Conservation (phyloP, 2,113 vertebrate species). For the Morphnarchus princeps region DNA sequence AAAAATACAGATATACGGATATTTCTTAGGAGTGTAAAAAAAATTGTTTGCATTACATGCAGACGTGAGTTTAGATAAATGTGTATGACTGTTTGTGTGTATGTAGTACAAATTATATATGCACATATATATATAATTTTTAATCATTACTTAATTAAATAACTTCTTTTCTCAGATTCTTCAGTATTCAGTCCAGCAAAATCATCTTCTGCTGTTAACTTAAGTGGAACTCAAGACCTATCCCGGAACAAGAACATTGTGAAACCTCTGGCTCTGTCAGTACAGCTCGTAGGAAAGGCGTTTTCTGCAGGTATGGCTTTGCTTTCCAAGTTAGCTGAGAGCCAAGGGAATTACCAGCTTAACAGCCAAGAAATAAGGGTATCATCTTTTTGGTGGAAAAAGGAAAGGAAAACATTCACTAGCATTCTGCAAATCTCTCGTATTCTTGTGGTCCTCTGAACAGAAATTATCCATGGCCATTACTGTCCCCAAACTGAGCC, state of each 20-base stretch:
- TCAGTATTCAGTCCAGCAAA: slow-evolving; percentile 77
- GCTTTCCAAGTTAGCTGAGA: neutral
- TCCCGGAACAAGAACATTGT: slow-evolving; percentile 81
- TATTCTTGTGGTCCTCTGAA: neutral
- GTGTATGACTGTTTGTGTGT: neutral
- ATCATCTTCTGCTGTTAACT: slow-evolving; percentile 78
- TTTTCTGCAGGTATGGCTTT: slow-evolving; percentile 83
- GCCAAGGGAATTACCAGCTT: neutral
- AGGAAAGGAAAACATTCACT: neutral
- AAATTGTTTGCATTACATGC: neutral
- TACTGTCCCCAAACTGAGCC: neutral
- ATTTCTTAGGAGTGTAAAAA: neutral
- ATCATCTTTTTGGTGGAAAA: neutral
- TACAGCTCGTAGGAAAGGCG: slow-evolving; percentile 83
- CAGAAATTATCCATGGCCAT: neutral
- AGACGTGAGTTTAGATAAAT: neutral
- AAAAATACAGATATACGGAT: neutral
- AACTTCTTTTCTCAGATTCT: slow-evolving; percentile 78
- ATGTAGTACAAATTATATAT: neutral
- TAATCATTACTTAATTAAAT: neutral
- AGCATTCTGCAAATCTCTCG: neutral
- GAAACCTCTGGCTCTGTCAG: slow-evolving; percentile 86
- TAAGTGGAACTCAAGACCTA: slow-evolving; percentile 85
- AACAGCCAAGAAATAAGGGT: neutral
- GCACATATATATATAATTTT: neutral